phyloP scores from a whole-genome alignment of 2,113 vertebrate species.

The Prunella fulvescens region DNA sequence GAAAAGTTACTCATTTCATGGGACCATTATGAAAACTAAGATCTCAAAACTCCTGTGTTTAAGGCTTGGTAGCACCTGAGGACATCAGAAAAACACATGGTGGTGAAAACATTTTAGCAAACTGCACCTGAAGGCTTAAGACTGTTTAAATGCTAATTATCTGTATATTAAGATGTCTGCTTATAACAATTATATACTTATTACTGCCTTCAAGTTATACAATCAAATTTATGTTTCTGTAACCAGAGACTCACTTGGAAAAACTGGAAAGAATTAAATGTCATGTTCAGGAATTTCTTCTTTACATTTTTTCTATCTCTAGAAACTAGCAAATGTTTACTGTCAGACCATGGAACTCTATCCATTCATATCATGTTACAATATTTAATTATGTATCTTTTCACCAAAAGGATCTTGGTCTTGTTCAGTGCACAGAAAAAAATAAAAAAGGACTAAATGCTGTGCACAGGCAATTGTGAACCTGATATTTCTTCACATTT shows the following conservation, averaged over 20 bases:
- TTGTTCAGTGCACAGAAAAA: background rate
- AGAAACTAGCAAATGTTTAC: background rate
- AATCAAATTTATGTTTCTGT: background rate
- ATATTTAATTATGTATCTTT: background rate
- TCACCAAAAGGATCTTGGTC: background rate
- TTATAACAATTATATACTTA: background rate
- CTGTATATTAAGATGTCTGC: background rate
- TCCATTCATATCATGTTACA: background rate
- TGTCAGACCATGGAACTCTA: background rate
- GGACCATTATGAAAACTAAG: background rate
- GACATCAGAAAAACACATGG: background rate
- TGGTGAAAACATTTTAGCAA: background rate
- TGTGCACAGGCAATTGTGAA: background rate
- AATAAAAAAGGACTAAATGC: background rate
- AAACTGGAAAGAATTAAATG: background rate
- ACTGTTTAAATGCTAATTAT: background rate
- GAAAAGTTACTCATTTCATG: background rate
- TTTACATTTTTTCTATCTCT: background rate
- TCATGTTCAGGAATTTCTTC: background rate
- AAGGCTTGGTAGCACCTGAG: background rate
- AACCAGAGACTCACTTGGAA: background rate
- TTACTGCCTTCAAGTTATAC: background rate
- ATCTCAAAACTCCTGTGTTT: background rate
- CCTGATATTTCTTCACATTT: background rate
- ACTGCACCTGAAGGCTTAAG: background rate